Percentiles rank a stretch among this genome's conserved stretches.
Evolutionary conservation across 2,888 invertebrate genomes (phyloP).

Genomic region (Eupithecia subumbrata): DNA sequence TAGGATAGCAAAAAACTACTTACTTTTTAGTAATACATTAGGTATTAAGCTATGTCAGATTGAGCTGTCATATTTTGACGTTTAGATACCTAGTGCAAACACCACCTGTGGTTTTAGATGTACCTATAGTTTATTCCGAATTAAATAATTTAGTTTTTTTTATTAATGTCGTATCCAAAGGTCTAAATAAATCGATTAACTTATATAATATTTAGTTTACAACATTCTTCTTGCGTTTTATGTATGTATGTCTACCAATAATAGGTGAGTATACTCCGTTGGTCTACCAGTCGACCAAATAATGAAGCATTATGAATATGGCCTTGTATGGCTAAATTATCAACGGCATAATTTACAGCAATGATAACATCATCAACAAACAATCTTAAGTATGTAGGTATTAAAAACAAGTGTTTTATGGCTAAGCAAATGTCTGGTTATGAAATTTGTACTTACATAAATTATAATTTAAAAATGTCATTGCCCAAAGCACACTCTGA

Average conservation of each 20-base stretch:
- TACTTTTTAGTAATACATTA: background rate
- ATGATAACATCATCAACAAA: conserved; percentile 3
- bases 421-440: background rate
- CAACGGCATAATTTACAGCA: background rate
- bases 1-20: background rate
- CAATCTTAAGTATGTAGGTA: background rate
- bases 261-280: background rate
- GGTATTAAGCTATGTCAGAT: background rate
- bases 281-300: background rate
- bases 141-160: too few species aligned
- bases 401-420: background rate
- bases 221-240: too few species aligned
- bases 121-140: too few species aligned
- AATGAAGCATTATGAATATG: conserved; percentile 6
- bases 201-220: too few species aligned
- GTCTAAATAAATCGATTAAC: too few species aligned
- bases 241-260: too few species aligned
- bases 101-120: too few species aligned
- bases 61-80: background rate
- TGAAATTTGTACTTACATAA: background rate
- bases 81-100: background rate
- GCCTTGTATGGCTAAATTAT: background rate
- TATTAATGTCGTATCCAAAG: too few species aligned
- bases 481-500: background rate
- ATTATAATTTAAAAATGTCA: background rate